These are phyloP conservation scores for Cheirogaleus major DNA, from an alignment of 2,797 vertebrate genomes.

Conservation along the genomic window DNA sequence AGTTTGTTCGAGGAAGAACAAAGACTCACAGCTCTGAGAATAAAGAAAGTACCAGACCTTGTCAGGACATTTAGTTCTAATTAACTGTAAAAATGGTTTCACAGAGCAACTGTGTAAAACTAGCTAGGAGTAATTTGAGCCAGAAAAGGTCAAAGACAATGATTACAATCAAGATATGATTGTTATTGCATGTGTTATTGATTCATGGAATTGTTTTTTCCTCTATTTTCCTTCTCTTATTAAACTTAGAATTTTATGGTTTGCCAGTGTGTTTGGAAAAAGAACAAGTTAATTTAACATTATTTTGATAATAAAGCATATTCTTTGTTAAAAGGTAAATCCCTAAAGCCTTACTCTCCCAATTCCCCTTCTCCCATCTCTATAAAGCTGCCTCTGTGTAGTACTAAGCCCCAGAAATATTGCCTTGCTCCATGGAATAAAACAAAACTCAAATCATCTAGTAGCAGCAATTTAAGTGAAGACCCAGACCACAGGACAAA, in stretches of 20 bases:
- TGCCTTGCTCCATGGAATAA: not conserved
- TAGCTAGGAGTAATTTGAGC: not conserved
- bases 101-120: not conserved
- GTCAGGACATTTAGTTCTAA: slow-evolving; percentile 28
- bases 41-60: slow-evolving; percentile 23
- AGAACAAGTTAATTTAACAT: not conserved
- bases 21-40: slow-evolving; percentile 7
- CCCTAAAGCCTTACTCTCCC: not conserved
- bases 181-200: not conserved
- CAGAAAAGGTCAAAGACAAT: not conserved
- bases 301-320: slow-evolving; percentile 3
- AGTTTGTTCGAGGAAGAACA: slow-evolving; percentile 18
- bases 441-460: not conserved
- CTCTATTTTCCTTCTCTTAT: not conserved
- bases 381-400: not conserved
- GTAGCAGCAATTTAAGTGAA: not conserved
- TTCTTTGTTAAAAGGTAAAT: not conserved
- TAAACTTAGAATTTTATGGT: slow-evolving; percentile 14
- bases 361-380: not conserved
- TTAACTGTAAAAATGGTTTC: not conserved
- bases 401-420: not conserved
- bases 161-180: not conserved
- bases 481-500: not conserved
- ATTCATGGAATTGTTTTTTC: not conserved
- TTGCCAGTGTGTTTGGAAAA: not conserved